phyloP scores from a whole-genome alignment of 2,888 invertebrate species.

The Yponomeuta sedellus region DNA sequence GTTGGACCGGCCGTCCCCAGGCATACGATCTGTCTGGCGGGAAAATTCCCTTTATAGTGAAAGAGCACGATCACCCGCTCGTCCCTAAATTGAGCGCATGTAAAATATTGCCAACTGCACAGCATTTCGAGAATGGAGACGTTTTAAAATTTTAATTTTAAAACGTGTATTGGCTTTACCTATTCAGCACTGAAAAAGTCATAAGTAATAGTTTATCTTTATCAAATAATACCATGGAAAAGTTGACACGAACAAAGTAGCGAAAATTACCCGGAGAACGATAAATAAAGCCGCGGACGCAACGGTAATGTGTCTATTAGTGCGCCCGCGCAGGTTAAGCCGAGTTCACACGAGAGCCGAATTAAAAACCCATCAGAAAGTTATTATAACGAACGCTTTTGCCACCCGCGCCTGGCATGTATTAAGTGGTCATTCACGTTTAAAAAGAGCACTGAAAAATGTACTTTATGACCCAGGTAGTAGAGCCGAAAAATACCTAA shows the following conservation, averaged over 20 bases:
- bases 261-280: not conserved
- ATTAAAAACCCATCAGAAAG: conserved; percentile 73
- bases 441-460: not conserved
- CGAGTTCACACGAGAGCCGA: conserved; percentile 60
- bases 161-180: no score
- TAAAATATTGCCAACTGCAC: no score
- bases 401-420: conserved; percentile 38
- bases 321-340: conserved; percentile 46
- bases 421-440: conserved; percentile 12
- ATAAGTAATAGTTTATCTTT: no score
- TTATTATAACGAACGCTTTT: conserved; percentile 59
- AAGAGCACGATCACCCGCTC: no score
- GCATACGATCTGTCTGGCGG: no score
- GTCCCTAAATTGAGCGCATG: no score
- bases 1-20: no score
- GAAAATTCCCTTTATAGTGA: no score
- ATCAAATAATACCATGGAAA: not conserved
- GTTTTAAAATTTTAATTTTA: no score
- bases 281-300: conserved; percentile 16
- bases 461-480: not conserved
- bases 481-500: not conserved
- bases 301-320: conserved; percentile 58
- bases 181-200: no score
- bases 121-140: no score
- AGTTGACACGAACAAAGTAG: not conserved